These are phyloP conservation scores for Melipona beecheii DNA, from an alignment of 2,888 invertebrate genomes.

Conservation along the genomic window DNA sequence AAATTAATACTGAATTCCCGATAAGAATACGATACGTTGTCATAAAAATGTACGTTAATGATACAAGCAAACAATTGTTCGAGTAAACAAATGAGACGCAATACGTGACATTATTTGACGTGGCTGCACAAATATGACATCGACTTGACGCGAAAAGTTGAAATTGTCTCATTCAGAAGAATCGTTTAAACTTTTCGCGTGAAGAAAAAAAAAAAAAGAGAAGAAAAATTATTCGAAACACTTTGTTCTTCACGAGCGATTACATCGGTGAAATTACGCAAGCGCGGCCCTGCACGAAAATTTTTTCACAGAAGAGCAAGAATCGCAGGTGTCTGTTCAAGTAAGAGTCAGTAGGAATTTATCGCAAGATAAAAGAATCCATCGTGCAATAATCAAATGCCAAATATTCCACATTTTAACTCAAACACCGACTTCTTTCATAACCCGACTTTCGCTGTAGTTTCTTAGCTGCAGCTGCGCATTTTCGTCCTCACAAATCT, in stretches of 20 bases:
- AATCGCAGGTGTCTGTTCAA: not conserved
- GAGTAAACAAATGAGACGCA: not conserved
- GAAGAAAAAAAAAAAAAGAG: not conserved
- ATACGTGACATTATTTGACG: no score
- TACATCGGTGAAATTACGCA: conserved; percentile 6
- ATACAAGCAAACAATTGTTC: not conserved
- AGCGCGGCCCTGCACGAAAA: conserved; percentile 36
- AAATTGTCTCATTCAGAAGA: not conserved
- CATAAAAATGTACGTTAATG: not conserved
- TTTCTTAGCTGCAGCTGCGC: not conserved
- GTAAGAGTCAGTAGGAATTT: not conserved
- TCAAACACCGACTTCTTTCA: not conserved
- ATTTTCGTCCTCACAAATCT: not conserved
- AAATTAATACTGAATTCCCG: no score
- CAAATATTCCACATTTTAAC: not conserved
- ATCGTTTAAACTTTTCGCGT: not conserved
- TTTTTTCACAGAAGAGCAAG: not conserved
- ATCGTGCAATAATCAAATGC: not conserved
- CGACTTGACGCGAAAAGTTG: not conserved
- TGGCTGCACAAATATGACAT: not conserved
- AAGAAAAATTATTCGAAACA: not conserved
- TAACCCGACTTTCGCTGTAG: not conserved
- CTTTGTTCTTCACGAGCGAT: not conserved
- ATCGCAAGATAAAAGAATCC: not conserved
- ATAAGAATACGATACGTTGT: no score